Evolutionary conservation across 1,140 invertebrate species (phyloP), one percentile per base, ranked within the genome.

Genomic region (Dysdera silvatica): DNA sequence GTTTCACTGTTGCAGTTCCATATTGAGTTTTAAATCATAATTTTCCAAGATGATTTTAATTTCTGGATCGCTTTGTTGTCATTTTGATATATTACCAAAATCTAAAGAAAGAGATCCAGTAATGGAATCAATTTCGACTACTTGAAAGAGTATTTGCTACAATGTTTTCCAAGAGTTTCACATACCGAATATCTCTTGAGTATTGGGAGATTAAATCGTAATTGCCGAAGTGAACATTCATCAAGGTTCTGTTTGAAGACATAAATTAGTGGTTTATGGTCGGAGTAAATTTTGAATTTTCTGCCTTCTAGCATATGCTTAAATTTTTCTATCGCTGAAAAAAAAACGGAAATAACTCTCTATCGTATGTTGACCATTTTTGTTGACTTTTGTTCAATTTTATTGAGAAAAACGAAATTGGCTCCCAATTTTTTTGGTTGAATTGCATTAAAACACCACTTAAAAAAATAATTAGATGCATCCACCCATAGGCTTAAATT

Each of bases 321-420:
- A 61, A 81, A 80, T 51, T 76, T 72, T 60, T 75, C 70, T 1
- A 79, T 64, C 7, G 71, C 70, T 14, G 66, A 55, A 66, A 79
- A 80, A 20, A 78, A 74, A 0, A n/a, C n/a, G 76, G 78, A 4
- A 80, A 54, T 1, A 81, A 65, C 67, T 82, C 79, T 6, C 76
- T 56, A 60, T 78, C 77, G 69, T 75, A 80, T 2, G 74, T 69
- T 14, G 69, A 69, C 43, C 78, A 77, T 26, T 74, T 72, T 20
- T 60, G 40, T 67, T 79, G 68, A 0, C 71, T 51, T 18, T 65
- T 31, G 6, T 43, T 70, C 0, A 79, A 54, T 58, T 75, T 76
- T 48, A 70, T 73, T 7, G 75, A 77, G 49, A 77, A 77, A 57
- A 76, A 79, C 20, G 68, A 72, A 0, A 77, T 47, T 4, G 75